These are phyloP conservation scores for Lepeophtheirus nordmannii DNA, from an alignment of 2,888 invertebrate species.

Conservation along the genomic window DNA sequence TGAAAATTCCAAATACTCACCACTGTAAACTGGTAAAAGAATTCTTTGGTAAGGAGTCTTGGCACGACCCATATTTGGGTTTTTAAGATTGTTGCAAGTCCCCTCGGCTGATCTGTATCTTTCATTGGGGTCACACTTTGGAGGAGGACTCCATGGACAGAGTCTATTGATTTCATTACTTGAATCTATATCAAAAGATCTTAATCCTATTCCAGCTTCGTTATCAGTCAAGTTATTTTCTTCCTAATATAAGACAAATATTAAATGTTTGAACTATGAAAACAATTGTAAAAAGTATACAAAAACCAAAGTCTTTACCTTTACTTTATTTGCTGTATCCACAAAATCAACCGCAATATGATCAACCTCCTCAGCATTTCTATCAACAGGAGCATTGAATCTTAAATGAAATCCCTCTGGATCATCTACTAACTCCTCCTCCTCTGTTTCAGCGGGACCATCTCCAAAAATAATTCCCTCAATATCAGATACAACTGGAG, in stretches of 20 bases:
- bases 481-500: too few relatives aligned
- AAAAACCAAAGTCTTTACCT: too few relatives aligned
- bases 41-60: slow-evolving; percentile 26
- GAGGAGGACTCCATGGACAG: slow-evolving; percentile 19
- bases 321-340: not conserved
- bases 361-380: not conserved
- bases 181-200: slow-evolving; percentile 11
- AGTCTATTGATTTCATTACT: not conserved
- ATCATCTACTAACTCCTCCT: not conserved
- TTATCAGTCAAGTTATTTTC: not conserved
- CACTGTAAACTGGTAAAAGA: slow-evolving; percentile 25
- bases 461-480: too few relatives aligned
- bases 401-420: slow-evolving; percentile 4
- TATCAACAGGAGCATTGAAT: slow-evolving; percentile 1
- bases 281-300: too few relatives aligned
- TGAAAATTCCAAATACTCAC: slow-evolving; percentile 20
- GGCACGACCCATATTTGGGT: slow-evolving; percentile 25
- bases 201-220: slow-evolving; percentile 5
- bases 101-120: slow-evolving; percentile 26
- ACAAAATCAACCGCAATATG: not conserved
- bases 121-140: not conserved
- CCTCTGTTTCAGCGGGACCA: too few relatives aligned
- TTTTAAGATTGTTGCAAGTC: slow-evolving; percentile 27
- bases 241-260: not conserved
- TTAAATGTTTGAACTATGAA: too few relatives aligned